Base-by-base conservation (phyloP, 23 tunicate species). In the Halocynthia aurantium region DNA sequence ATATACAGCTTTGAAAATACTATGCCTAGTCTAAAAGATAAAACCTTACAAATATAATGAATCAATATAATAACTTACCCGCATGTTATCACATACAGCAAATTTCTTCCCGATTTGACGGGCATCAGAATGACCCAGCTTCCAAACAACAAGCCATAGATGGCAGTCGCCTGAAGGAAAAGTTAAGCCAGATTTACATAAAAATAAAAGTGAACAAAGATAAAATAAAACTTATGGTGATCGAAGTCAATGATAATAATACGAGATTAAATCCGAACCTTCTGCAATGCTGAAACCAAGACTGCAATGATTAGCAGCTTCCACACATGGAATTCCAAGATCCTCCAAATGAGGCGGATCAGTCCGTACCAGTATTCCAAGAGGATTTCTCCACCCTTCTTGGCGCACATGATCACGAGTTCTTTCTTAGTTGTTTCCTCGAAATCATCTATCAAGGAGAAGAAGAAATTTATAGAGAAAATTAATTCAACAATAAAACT, bases 241-340 rank as follows among this genome's bases (percentile, higher is more conserved):
- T 31, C 44, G 44, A 4, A 31, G 44, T 31, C 64, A 58, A 58
- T 13, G 64, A 13, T 58, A n/a, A 58, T n/a, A 0, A 58, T 58
- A 15, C 1, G 2, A 8, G 10, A 22, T 5, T 22, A 10, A 60
- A 17, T 22, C 19, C 50, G 44, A 52, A 90, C 97, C 90, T 85
- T 62, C 60, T 85, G 74, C 51, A 83, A 84, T 7, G 97, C 90
- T n/a, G 90, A 83, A 12, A 60, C 83, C 56, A 85, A 77, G 8
- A 85, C 97, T 50, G 97, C 81, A 20, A 90, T 65, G 31, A 77
- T 79, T 52, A 90, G 84, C 10, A 90, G 67, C 52, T 81, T 55
- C 90, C 90, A 90, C 22, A 77, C 51, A 60, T 90, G 97, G 70
- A 90, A 90, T 72, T 85, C 90, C 70, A 84, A 62, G 4, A 71